These are phyloP conservation scores for Dryobota labecula DNA, from an alignment of 2,888 invertebrate species.

Conservation along the genomic window DNA sequence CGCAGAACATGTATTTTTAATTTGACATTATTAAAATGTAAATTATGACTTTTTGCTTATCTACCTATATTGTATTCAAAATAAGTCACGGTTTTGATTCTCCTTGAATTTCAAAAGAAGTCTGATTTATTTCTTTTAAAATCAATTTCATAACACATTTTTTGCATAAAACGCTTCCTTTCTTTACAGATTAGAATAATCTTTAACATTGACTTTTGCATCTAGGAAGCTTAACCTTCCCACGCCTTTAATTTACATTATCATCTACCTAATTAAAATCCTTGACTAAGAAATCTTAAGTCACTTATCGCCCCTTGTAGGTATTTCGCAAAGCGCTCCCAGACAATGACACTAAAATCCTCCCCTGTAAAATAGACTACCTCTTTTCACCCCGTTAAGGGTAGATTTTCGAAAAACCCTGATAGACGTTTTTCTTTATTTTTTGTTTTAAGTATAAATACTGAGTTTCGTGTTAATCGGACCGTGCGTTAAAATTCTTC, in stretches of 20 bases:
- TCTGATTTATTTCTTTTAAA: conserved; percentile 11
- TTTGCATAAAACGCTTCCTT: conserved; percentile 34
- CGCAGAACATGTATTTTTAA: background rate
- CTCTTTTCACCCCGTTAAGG: no score
- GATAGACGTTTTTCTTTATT: no score
- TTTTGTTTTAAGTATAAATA: no score
- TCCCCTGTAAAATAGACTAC: no score
- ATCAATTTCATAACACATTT: background rate
- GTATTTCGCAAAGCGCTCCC: background rate
- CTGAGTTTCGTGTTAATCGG: no score
- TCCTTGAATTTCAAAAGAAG: background rate
- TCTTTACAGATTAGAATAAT: background rate
- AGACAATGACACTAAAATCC: background rate
- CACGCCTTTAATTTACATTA: background rate
- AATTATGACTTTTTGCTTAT: background rate
- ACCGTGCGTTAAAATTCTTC: no score
- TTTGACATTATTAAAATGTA: background rate
- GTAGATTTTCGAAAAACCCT: no score
- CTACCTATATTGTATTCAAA: background rate
- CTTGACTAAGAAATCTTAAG: background rate
- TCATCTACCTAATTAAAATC: background rate
- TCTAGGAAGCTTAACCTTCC: conserved; percentile 16
- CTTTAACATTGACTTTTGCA: conserved; percentile 18
- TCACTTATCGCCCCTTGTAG: background rate
- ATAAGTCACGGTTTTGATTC: background rate